Evolutionary conservation across 2,888 invertebrate genomes (phyloP).

Genomic region (Cacoxenus indagator): DNA sequence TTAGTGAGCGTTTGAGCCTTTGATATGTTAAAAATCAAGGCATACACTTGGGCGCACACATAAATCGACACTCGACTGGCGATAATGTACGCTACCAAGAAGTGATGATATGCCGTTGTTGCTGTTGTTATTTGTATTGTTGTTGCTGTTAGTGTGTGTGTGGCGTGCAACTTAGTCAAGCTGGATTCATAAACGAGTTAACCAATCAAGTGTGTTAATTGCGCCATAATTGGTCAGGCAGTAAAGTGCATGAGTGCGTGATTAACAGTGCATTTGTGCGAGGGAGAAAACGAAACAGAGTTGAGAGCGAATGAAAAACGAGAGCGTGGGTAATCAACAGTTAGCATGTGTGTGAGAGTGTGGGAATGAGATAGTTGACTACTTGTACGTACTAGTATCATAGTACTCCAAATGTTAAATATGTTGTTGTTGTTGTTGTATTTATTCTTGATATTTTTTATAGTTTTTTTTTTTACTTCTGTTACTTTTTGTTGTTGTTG

Average conservation of each 20-base stretch:
- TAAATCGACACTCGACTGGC: not conserved
- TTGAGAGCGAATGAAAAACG: not conserved
- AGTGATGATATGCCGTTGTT: too few species aligned
- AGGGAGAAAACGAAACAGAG: slow-evolving; percentile 4
- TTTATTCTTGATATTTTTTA: not conserved
- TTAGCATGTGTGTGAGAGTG: too few species aligned
- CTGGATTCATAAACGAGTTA: slow-evolving; percentile 33
- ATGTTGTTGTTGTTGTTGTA: too few species aligned
- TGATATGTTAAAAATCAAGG: slow-evolving; percentile 47
- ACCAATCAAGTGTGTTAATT: slow-evolving; percentile 60
- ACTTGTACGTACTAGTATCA: too few species aligned
- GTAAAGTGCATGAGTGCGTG: slow-evolving; percentile 48
- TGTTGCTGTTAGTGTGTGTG: not conserved
- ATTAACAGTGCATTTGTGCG: slow-evolving; percentile 52
- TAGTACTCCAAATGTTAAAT: too few species aligned
- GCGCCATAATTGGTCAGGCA: slow-evolving; percentile 61
- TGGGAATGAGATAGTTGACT: too few species aligned
- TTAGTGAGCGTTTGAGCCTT: slow-evolving; percentile 34
- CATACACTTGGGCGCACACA: slow-evolving; percentile 32
- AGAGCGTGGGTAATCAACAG: too few species aligned
- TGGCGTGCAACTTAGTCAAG: not conserved
- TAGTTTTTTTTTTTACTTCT: not conserved
- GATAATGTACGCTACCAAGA: not conserved
- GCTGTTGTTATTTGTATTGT: not conserved
- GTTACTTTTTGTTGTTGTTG: not conserved